These are phyloP conservation scores for human DNA, from an alignment of 2,113 vertebrate genomes.

Conservation along the genomic window GRCh38 chr2:174268501-174269000, in stretches of 20 bases:
- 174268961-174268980: neutral
- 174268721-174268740: neutral
- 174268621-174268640: neutral
- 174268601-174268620: neutral
- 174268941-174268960: neutral
- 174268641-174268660: neutral
- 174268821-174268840: conserved; percentile 7
- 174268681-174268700: neutral
- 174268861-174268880: neutral
- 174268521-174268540: neutral
- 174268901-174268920: neutral
- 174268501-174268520: neutral
- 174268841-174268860: neutral
- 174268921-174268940: neutral
- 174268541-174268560: neutral
- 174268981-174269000: neutral
- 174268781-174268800: neutral
- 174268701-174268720: neutral
- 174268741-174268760: neutral
- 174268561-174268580: neutral
- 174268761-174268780: neutral
- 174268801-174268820: neutral
- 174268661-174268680: neutral
- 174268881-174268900: neutral
- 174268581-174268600: neutral